Percentiles rank a stretch among this genome's conserved stretches.
Conservation (phyloP, 2,113 vertebrate species). For the Phoxinus phoxinus region DNA sequence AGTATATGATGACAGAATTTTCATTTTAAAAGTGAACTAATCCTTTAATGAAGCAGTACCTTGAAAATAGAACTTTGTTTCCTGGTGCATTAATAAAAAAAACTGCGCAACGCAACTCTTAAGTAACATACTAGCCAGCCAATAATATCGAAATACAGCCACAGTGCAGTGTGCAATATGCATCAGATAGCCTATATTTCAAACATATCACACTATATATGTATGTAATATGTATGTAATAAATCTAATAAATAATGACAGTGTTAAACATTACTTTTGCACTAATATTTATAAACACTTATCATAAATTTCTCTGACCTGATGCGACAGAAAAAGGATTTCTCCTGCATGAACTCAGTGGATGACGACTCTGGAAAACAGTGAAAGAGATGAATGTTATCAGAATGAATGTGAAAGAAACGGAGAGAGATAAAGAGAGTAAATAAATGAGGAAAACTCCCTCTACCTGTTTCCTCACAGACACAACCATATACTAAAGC, state of each 20-base stretch:
- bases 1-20: too few relatives aligned
- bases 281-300: not conserved
- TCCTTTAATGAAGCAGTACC: too few relatives aligned
- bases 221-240: not conserved
- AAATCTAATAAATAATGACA: not conserved
- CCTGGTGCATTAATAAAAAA: too few relatives aligned
- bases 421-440: not conserved
- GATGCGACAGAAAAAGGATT: slow-evolving; percentile 95
- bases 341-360: slow-evolving; percentile 88
- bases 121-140: not conserved
- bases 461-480: not conserved
- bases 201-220: not conserved
- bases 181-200: not conserved
- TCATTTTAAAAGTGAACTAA: too few relatives aligned
- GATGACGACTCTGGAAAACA: slow-evolving; percentile 79
- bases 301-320: slow-evolving; percentile 75
- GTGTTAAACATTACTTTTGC: not conserved
- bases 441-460: not conserved
- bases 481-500: not conserved
- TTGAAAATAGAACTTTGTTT: too few relatives aligned
- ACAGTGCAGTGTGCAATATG: not conserved
- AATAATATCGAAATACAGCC: not conserved
- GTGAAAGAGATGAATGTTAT: not conserved
- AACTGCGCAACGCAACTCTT: too few relatives aligned
- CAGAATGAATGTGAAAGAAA: not conserved